Base-by-base conservation (phyloP, 2,113 vertebrate species). In the Brevimyrus niger region DNA sequence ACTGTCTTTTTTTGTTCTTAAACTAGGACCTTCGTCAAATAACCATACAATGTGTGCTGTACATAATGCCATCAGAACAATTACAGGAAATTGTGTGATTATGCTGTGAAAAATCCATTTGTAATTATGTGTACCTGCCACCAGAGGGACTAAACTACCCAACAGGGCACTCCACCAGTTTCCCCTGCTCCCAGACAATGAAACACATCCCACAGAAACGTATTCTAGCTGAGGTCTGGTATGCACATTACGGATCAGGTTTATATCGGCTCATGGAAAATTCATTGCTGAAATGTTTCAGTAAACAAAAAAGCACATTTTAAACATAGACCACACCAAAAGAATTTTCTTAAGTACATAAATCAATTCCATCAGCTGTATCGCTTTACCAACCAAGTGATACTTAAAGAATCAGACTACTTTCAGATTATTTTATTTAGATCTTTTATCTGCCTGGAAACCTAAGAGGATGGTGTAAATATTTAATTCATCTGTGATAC, bases 81-180 rank as follows among this genome's bases (percentile, higher is more conserved):
- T 27, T 4, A 44, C 31, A 87, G 50, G 55, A 65, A 87, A 87
- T n/a, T 44, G 53, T 46, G 85, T 58, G 51, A 87, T 47, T 4
- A n/a, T 10, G 27, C 50, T 69, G 38, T 53, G 69, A 55, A 27
- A 89, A 89, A 23, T 27, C 35, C 3, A 61, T 23, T 23, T 89
- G 88, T 61, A 89, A 84, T 89, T 83, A 5, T 31, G n/a, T 35
- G 21, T 85, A 53, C 23, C 3, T 47, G 38, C 76, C 89, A 90
- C 73, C 65, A 88, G 89, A 83, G 89, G 86, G 89, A 89, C 47
- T 31, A 15, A 55, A 46, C 27, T 31, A 87, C 38, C 27, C 50
- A 27, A 61, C 47, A 8, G 6, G 27, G 23, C 53, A 65, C 42
- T 23, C 10, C 3, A 21, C 31, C 47, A 48, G 42, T 86, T 48